Evolutionary conservation across 1,140 invertebrate species (phyloP), one percentile per base, ranked within the genome.

Genomic region (Anastrepha ludens): DNA sequence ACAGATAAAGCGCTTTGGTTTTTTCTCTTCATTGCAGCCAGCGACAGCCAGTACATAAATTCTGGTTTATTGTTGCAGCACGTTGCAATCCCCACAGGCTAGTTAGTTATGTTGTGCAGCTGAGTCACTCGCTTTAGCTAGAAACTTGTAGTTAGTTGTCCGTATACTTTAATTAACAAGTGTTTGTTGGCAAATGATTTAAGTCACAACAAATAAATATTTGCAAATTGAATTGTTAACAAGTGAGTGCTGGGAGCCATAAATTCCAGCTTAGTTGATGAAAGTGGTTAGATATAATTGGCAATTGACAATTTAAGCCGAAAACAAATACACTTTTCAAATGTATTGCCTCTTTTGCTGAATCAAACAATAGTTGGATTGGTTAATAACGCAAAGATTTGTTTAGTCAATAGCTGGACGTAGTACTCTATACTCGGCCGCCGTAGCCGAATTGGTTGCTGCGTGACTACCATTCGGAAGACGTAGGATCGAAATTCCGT

Each of bases 51-150:
- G 29, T 29, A 29, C 29, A 50, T 81, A 81, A 58, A 81, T 20
- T 20, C n/a, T 55, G 8, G 70, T 81, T 81, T 74, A 74, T 74
- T 81, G 74, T 81, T 81, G 70, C 70, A 78, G 44, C 67, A 44
- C 39, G 41, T 15, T 74, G 41, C 67, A 44, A 74, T 9, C 47
- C 74, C 74, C 74, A 55, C n/a, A 50, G 74, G n/a, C 11, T 47
- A 81, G 13, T 81, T 81, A 55, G 47, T 55, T 11, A 81, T 44
- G 50, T 55, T 11, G 39, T 74, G 67, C 39, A 74, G 13, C 41
- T 74, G 44, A 55, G 7, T 41, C 74, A 55, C 50, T 81, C 74
- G 3, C n/a, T 62, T 55, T 55, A 74, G 39, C 67, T 74, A 8
- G 64, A 11, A 67, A 39, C 13, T 29, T 29, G 29, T 29, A 29